Evolutionary conservation across 2,888 invertebrate species (phyloP), one percentile per base, ranked within the genome.

Genomic region (Tricholauxania praeusta): DNA sequence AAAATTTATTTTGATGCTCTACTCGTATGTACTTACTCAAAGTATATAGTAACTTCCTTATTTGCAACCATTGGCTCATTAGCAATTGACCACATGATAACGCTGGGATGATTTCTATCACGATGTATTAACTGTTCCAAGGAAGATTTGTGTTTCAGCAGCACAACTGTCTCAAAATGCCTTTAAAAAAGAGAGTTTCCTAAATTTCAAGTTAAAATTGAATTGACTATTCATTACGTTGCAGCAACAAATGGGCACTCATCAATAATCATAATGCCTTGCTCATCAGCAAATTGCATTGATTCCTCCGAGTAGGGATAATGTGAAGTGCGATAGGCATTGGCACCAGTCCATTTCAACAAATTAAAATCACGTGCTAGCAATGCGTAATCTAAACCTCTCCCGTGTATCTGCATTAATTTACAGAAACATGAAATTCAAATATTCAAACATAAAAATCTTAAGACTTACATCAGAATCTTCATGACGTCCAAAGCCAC

Each of bases 231-330:
- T 51, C 4, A 90, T 90, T 89, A 94, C 91, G 93, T 93, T 4
- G 95, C 93, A 81, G 97, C 94, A 3, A 97, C 98, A 72, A 96
- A 95, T 0, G 99, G 96, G 81, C 96, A 96, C 86, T 99, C 99
- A 83, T 97, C 94, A 74, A 99, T 95, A 66, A 99, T 93, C 90
- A 97, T 96, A 79, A 98, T 95, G 15, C 98, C 98, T 72, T 94
- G 90, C 80, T 93, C 91, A 85, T 98, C 98, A 1, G 97, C 97
- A 84, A 96, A 90, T 82, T 97, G 95, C 91, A 98, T 95, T 69
- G 98, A 94, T 87, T 98, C 98, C 81, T 99, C 98, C 0, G 98
- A 96, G 86, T 99, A 99, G 0, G 99, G 98, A 87, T 99, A 99
- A 87, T 99, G 99, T 0, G 98, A 98, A 0, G 99, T 99, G 39